Evolutionary conservation across 2,797 vertebrate species (phyloP).

Genomic region (Diplodus sargus): DNA sequence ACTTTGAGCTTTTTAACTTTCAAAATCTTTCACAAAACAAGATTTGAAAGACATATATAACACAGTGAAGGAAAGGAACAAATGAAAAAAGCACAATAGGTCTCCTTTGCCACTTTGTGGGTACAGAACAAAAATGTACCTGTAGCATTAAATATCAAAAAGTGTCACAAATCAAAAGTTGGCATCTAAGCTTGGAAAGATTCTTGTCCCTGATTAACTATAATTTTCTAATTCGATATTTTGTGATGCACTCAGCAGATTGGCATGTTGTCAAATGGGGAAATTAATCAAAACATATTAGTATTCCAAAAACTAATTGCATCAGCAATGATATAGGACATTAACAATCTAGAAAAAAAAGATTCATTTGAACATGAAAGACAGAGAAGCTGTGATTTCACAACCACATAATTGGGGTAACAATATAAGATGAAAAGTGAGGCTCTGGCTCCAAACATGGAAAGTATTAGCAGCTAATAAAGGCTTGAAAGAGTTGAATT

Average conservation of each 20-base stretch:
- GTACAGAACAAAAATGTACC: not conserved
- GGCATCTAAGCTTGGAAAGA: not conserved
- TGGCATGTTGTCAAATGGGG: not conserved
- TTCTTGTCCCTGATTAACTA: not conserved
- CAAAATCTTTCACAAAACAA: too few species aligned
- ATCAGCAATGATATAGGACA: slow-evolving; percentile 11
- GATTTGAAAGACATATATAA: too few species aligned
- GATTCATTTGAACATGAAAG: slow-evolving; percentile 46
- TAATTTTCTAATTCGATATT: not conserved
- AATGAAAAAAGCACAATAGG: too few species aligned
- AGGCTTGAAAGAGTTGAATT: slow-evolving; percentile 80
- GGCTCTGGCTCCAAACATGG: slow-evolving; percentile 65
- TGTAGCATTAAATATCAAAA: slow-evolving; percentile 1
- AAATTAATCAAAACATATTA: not conserved
- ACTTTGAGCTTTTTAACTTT: too few species aligned
- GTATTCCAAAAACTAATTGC: not conserved
- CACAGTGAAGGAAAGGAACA: too few species aligned
- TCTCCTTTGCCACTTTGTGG: not conserved
- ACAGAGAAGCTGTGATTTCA: slow-evolving; percentile 49
- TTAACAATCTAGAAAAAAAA: slow-evolving; percentile 8
- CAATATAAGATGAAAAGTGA: slow-evolving; percentile 74
- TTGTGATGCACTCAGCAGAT: not conserved
- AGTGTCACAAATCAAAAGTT: slow-evolving; percentile 12
- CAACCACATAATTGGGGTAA: slow-evolving; percentile 65
- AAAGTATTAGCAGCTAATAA: slow-evolving; percentile 84